phyloP scores from a whole-genome alignment of 2,888 invertebrate genomes.

The Cephonodes hylas region DNA sequence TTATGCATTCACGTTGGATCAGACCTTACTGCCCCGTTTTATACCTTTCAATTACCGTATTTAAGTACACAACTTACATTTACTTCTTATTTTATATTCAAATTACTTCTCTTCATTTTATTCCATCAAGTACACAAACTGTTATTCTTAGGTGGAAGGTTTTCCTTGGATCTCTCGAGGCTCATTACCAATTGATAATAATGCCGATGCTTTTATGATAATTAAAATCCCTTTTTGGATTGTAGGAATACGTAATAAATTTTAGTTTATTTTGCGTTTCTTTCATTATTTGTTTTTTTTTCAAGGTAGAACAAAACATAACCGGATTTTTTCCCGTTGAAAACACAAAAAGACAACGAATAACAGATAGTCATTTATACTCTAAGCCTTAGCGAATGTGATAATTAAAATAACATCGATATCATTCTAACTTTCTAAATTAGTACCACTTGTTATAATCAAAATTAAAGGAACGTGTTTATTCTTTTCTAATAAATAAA shows the following conservation, averaged over 20 bases:
- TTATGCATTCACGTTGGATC: not conserved
- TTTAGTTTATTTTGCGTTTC: too few relatives aligned
- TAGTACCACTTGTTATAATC: too few relatives aligned
- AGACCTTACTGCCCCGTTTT: not conserved
- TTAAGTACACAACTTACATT: not conserved
- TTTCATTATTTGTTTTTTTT: too few relatives aligned
- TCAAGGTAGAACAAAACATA: too few relatives aligned
- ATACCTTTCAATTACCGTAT: not conserved
- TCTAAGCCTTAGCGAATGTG: too few relatives aligned
- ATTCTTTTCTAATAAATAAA: too few relatives aligned
- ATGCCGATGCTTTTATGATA: not conserved
- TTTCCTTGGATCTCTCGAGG: not conserved
- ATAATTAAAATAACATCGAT: too few relatives aligned
- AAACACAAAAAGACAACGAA: too few relatives aligned
- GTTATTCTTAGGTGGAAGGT: not conserved
- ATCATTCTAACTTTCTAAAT: too few relatives aligned
- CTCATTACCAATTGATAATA: not conserved
- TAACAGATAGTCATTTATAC: too few relatives aligned
- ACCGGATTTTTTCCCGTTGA: too few relatives aligned
- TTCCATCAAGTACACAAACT: not conserved
- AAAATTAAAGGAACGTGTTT: too few relatives aligned
- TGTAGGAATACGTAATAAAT: not conserved
- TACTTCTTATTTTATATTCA: not conserved
- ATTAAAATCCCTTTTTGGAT: not conserved
- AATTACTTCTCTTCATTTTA: not conserved